Percentiles rank a stretch among this genome's conserved stretches.
These are phyloP conservation scores for Rhadinocentrus ornatus DNA, from an alignment of 2,797 vertebrate species.

Conservation along the genomic window DNA sequence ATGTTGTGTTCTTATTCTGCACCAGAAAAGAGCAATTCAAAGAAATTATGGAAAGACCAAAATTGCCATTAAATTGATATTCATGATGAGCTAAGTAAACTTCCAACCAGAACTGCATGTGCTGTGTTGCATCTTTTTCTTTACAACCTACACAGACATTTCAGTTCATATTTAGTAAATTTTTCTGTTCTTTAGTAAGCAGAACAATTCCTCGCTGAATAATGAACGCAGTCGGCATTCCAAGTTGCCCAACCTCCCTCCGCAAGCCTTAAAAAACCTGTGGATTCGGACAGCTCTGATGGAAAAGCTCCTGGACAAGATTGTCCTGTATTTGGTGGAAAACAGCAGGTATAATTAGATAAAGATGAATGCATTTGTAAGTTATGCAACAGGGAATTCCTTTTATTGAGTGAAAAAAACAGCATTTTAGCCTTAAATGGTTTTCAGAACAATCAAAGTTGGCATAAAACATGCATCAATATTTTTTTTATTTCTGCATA, in stretches of 20 bases:
- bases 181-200: slow-evolving; percentile 74
- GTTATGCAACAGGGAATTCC: no score
- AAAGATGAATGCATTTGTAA: neutral
- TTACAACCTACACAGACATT: neutral
- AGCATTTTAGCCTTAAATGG: neutral
- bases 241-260: slow-evolving; percentile 87
- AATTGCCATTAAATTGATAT: neutral
- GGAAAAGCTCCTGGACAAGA: slow-evolving; percentile 97
- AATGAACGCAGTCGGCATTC: slow-evolving; percentile 86
- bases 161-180: slow-evolving; percentile 3
- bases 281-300: slow-evolving; percentile 98
- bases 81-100: neutral
- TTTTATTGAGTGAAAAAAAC: neutral
- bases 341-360: slow-evolving; percentile 89
- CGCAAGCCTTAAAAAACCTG: slow-evolving; percentile 92
- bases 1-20: neutral
- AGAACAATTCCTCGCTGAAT: slow-evolving; percentile 86
- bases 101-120: neutral
- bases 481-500: neutral
- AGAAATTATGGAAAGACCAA: neutral
- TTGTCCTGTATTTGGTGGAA: slow-evolving; percentile 93
- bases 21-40: neutral
- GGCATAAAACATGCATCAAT: neutral
- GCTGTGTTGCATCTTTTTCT: neutral
- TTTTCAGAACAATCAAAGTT: neutral